Base-by-base conservation (phyloP, 2,888 invertebrate species). In the Diaphora mendica region DNA sequence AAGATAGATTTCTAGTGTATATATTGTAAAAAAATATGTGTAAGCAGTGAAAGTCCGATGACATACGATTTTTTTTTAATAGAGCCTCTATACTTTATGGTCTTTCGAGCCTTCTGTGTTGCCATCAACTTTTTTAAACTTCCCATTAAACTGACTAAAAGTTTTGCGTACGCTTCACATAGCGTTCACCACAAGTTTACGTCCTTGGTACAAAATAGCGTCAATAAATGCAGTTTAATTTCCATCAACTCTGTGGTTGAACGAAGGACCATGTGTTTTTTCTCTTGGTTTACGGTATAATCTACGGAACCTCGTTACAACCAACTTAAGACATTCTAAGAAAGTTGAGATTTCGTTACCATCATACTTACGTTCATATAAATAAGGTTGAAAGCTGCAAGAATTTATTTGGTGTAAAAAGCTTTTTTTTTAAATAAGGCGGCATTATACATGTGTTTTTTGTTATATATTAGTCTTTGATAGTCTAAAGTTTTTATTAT, bases 271-370 rank as follows among this genome's bases (percentile, higher is more conserved):
- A 66, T 66, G 26, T 33, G 20, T 30, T 44, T 48, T 30, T 70
- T 64, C n/a, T 20, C 26, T 44, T 70, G 66, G 44, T 73, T 77
- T 75, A 79, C 3, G 66, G 44, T 73, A 76, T 75, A 79, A 81
- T 70, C 71, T 81, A 79, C 75, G 64, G 39, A 68, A 81, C 76
- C 72, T 76, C 65, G 73, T 30, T 62, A 62, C 73, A 44, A 55
- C n/a, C n/a, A 55, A 51, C 35, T 68, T 7, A 23, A 55, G 9
- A 55, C 51, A n/a, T 55, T 39, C 67, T 72, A 79, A 70, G 15
- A 74, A 66, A 81, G 55, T 70, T 74, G 82, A 83, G 82, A 82
- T 83, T 83, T 74, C 71, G 65, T 66, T 64, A 72, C 71, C 74
- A 69, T 59, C 20, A 67, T 55, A 42, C 72, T 75, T 81, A 79